Base-by-base conservation (phyloP, 2,113 vertebrate genomes). In the Trogon surrucura region DNA sequence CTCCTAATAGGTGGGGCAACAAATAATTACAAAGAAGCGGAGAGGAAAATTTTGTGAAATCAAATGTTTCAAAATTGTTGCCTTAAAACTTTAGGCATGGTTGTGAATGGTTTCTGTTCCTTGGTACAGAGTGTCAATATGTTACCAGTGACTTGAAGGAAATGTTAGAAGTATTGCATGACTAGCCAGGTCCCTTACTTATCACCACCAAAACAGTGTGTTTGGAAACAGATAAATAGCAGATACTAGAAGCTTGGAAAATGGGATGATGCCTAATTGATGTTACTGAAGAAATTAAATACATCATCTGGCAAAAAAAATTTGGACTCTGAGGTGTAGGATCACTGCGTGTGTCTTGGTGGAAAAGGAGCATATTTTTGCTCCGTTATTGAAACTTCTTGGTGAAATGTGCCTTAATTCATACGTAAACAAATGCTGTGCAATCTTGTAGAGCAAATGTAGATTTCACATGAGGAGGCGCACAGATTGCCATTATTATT, bases 301-400 rank as follows among this genome's bases (percentile, higher is more conserved):
- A n/a, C 26, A 34, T 45, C 8, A 77, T 36, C 17, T 54, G 38
- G 36, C 4, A 21, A 50, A 73, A 72, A 69, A 81, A 74, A 61
- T 38, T 1, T 0, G 3, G 27, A 2, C 4, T 91, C 17, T 75
- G 10, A 51, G 25, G 5, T 50, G n/a, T 34, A 73, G 36, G 38
- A 56, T 71, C 8, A 56, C 9, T 92, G 38, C 17, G 13, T 30
- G 10, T 70, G 9, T 67, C 32, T 83, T 83, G 19, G 26, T 45
- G 30, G 34, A 88, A 30, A 5, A 64, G 17, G 25, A 72, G 10
- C 29, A 3, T 61, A 20, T 72, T 90, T 88, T 65, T 90, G 45
- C 73, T 81, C 21, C 4, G 2, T 67, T 56, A 41, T 13, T 78
- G 65, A 78, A 80, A 64, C 14, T 47, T 56, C 13, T 48, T 45